Base-by-base conservation (phyloP, 2,797 vertebrate species). In the Artibeus jamaicensis region DNA sequence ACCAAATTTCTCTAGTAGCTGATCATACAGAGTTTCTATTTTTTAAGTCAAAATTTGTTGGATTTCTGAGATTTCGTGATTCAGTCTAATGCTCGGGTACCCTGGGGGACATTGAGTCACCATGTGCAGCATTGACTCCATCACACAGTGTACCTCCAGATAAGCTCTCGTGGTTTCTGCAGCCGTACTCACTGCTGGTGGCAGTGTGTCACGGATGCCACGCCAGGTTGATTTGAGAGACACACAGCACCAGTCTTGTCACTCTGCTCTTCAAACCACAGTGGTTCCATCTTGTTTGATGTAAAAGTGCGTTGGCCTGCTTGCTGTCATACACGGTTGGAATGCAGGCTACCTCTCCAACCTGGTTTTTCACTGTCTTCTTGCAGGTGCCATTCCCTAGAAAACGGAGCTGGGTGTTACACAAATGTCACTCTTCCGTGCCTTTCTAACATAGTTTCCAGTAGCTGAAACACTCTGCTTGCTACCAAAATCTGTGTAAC, bases 61-160 rank as follows among this genome's bases (percentile, higher is more conserved):
- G 55, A 57, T 65, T 94, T 94, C 19, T 92, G 34, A 92, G 26
- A 93, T 94, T 74, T 89, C 21, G 2, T 55, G n/a, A 74, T 96
- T 89, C 22, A 71, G 1, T 9, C 39, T 79, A 55, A 87, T 53
- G 50, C 44, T 65, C 83, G 6, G 37, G 5, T n/a, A 65, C 39
- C 18, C 4, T 46, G 37, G 44, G 16, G 6, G 4, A 79, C 14
- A 78, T 19, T 73, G 39, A 71, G 73, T 53, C 9, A 32, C 29
- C 48, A 26, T 42, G 14, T 86, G 32, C 29, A 50, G 11, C 93
- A 37, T n/a, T 62, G 26, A 53, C 74, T 19, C 55, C 26, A 50
- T 53, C 24, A 10, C 29, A 24, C 10, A n/a, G 5, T 57, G 89
- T 65, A 44, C 44, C 10, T 71, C 37, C 62, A 50, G 67, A 48